Base-by-base conservation (phyloP, 2,888 invertebrate genomes). In the Muschampia plurimacula region DNA sequence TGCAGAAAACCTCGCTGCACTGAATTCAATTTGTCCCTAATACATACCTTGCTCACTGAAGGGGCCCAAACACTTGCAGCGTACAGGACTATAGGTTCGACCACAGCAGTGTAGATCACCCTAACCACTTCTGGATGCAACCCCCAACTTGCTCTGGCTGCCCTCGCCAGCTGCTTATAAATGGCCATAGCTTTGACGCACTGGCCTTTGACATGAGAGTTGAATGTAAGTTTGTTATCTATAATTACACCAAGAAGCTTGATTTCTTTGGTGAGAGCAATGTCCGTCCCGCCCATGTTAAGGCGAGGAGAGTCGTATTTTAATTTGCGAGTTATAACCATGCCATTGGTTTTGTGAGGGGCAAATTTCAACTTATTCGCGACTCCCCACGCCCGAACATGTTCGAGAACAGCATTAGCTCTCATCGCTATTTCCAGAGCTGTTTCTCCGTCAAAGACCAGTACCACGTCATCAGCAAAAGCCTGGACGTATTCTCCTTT, bases 61-160 rank as follows among this genome's bases (percentile, higher is more conserved):
- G 63, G 44, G 6, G 63, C 63, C 63, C 63, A 63, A 12, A 22
- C 44, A 15, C 63, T 44, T 41, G 63, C n/a, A 3, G 63, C 39
- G 7, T 39, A 39, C 4, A 39, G 39, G 39, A 39, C 7, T 39
- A 39, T 39, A 7, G 39, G 39, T 2, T 39, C 39, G 6, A 39
- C 39, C 39, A 39, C 39, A 39, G 39, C 39, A 39, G 39, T 39
- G 7, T 63, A 63, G 1, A 63, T 63, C 8, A 32, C 9, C 10
- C 44, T 41, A 2, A 63, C 15, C 9, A 63, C 12, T 15, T 63
- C 44, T 3, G 44, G 15, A 12, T 63, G 41, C 2, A 63, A 41
- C 13, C 63, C 63, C 63, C 63, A 63, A 13, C 39, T 62, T 3
- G 13, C 39, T n/a, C 13, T 62, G 10, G 62, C 62, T 1, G 62